phyloP scores from a whole-genome alignment of 2,797 vertebrate genomes.

The Megalops cyprinoides region DNA sequence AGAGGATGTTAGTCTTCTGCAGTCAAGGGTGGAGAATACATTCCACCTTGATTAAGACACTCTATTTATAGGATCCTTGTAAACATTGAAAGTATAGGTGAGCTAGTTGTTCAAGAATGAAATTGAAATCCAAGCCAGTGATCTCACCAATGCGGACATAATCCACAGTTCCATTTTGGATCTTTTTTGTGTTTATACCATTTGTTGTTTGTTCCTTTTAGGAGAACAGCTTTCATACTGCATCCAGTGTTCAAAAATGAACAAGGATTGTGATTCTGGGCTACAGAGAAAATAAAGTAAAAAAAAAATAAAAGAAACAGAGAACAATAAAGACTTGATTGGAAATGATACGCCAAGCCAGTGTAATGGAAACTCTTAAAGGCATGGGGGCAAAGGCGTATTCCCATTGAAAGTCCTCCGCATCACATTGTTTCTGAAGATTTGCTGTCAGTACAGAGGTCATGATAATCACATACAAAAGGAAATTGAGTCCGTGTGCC shows the following conservation, averaged over 20 bases:
- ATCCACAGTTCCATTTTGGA: too few species aligned
- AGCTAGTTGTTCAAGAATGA: too few species aligned
- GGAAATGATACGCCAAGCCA: background rate
- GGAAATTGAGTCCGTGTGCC: background rate
- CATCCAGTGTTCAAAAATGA: background rate
- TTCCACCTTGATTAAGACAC: background rate
- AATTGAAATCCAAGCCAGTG: too few species aligned
- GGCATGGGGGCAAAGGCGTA: background rate
- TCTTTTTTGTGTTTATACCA: too few species aligned
- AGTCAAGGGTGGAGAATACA: background rate
- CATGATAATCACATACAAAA: background rate
- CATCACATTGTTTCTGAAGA: background rate
- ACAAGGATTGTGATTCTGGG: too few species aligned
- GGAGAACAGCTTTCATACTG: background rate
- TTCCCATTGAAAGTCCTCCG: background rate
- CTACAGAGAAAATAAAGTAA: background rate
- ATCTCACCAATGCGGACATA: too few species aligned
- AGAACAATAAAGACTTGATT: background rate
- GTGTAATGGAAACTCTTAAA: background rate
- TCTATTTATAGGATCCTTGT: constrained; percentile 3
- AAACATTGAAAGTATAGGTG: background rate
- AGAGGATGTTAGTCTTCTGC: too few species aligned
- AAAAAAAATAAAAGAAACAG: background rate
- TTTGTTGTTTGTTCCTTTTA: background rate
- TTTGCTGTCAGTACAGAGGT: background rate